These are phyloP conservation scores for Petrolisthes manimaculis DNA, from an alignment of 2,888 invertebrate genomes.

Conservation along the genomic window DNA sequence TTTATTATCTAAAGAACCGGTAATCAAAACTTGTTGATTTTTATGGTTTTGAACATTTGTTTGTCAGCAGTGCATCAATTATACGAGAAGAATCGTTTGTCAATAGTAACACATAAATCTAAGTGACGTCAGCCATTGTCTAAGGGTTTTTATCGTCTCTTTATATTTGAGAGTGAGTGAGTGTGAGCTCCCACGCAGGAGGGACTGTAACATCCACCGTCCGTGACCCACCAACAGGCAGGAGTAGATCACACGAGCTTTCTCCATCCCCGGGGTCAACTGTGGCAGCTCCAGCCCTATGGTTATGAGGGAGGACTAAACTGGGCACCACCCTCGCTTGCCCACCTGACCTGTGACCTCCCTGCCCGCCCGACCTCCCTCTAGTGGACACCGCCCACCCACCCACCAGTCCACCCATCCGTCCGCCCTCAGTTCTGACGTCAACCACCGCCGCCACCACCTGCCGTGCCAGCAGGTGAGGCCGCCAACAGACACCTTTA, in stretches of 20 bases:
- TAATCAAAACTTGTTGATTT: too few relatives aligned
- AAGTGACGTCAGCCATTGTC: too few relatives aligned
- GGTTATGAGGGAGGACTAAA: constrained; percentile 39
- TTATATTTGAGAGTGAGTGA: background rate
- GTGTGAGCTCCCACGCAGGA: background rate
- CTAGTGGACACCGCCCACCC: constrained; percentile 50
- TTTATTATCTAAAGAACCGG: too few relatives aligned
- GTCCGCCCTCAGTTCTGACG: constrained; percentile 39
- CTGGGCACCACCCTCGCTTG: constrained; percentile 35
- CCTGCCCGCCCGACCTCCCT: constrained; percentile 25
- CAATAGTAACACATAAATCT: too few relatives aligned
- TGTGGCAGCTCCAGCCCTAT: constrained; percentile 21
- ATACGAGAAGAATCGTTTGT: too few relatives aligned
- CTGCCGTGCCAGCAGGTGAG: background rate
- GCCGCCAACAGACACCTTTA: background rate
- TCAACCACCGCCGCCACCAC: constrained; percentile 18
- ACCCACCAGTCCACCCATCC: constrained; percentile 11
- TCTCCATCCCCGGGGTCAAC: constrained; percentile 1
- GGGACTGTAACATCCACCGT: constrained; percentile 1
- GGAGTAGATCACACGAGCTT: constrained; percentile 12
- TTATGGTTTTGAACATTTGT: too few relatives aligned
- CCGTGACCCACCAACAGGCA: background rate
- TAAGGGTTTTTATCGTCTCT: background rate
- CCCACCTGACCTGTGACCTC: constrained; percentile 49
- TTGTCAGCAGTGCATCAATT: too few relatives aligned